phyloP scores from a whole-genome alignment of 2,113 vertebrate species.

The Odontesthes bonariensis region DNA sequence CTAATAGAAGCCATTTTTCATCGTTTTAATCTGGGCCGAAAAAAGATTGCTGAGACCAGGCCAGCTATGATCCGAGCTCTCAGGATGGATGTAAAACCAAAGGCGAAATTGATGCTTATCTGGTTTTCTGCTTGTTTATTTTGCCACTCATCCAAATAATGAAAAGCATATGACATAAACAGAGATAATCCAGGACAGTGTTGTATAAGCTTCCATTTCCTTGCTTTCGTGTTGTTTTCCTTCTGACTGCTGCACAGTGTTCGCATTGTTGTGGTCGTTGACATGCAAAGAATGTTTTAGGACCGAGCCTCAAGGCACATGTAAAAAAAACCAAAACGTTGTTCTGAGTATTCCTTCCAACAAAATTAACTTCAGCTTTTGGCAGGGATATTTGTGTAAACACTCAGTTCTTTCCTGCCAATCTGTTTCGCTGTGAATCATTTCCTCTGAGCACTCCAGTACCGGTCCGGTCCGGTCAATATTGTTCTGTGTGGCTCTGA shows the following conservation, averaged over 20 bases:
- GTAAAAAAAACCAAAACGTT: background rate
- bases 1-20: background rate
- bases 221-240: background rate
- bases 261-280: background rate
- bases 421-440: constrained; percentile 9
- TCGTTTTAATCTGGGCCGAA: background rate
- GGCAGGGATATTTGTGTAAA: background rate
- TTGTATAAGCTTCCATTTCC: background rate
- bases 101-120: background rate
- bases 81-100: background rate
- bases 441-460: constrained; percentile 23
- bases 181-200: background rate
- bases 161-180: background rate
- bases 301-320: background rate
- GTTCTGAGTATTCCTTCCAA: constrained; percentile 6
- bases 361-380: constrained; percentile 1
- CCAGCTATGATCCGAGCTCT: background rate
- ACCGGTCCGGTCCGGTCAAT: background rate
- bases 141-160: background rate
- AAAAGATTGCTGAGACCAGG: background rate
- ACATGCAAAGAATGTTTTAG: background rate
- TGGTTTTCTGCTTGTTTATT: background rate
- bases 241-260: background rate
- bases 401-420: constrained; percentile 8
- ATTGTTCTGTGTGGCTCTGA: constrained; percentile 24